Base-by-base conservation (phyloP, 2,113 vertebrate species). In the Smithornis capensis region DNA sequence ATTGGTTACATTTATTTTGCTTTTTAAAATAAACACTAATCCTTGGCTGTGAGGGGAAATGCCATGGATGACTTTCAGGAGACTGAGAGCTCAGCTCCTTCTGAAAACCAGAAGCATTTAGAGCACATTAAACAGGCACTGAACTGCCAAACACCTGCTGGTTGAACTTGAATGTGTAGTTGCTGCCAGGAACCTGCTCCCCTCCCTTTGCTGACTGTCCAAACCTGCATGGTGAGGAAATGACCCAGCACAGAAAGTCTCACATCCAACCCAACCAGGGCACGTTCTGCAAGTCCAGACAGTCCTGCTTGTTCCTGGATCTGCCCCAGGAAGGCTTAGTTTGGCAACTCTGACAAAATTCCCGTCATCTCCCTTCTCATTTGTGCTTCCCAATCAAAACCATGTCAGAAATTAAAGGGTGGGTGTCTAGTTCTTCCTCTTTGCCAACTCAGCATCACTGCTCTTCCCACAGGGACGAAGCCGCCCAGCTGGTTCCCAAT, bases 381-480 rank as follows among this genome's bases (percentile, higher is more conserved):
- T 22, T 53, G 65, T 91, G 19, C 83, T 87, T 74, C 60, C 59
- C 59, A 25, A 75, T 81, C 60, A 68, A 37, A 78, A 29, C 64
- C 23, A 2, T 1, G 38, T 52, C 16, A 55, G 33, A 42, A 70
- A 55, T 67, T 17, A 4, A 38, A 44, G 84, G 68, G 42, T 22
- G 69, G 12, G 47, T 49, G 60, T 44, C 69, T 57, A 21, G 37
- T 75, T 86, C 31, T 64, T 62, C n/a, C 60, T 9, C 33, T 25
- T 76, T 0, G 0, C 49, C 53, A 59, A 6, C 74, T 92, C 84
- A 60, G 60, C 56, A 2, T n/a, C 0, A 0, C 37, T 38, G 38
- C 38, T 93, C 17, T 89, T 71, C 86, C 82, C 76, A 7, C 91
- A 97, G 97, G 93, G 96, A 97, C 1, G 86, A 96, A 92, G 31